Evolutionary conservation across 2,888 invertebrate genomes (phyloP), one percentile per base, ranked within the genome.

Genomic region (Brassicogethes aeneus): DNA sequence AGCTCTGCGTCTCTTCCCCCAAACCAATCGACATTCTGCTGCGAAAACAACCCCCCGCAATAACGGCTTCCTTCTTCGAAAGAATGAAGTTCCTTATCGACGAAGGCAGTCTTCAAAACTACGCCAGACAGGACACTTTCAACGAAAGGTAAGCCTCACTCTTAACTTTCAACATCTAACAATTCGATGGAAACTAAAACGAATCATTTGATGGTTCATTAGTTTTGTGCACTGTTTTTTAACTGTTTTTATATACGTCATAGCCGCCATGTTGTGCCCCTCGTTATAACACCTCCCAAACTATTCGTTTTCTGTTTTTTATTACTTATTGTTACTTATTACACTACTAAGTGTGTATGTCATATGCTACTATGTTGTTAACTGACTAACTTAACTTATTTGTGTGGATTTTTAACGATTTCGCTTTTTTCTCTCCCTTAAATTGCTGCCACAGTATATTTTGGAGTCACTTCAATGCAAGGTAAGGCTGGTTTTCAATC

Each of bases 401-500:
- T 23, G 7, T 7, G 23, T 23, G 10, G n/a, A n/a, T n/a, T n/a
- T 52, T 50, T 54, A 55, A 53, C 54, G 43, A 51, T 53, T 54
- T 51, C 52, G 51, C 49, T 55, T 62, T 60, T 8, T 7, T 13
- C 12, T 32, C 12, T 32, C 32, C 59, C 59, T 64, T 59, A 59
- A 65, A 79, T 76, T 80, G 84, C 84, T 83, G 83, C 84, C 84
- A 77, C 87, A 93, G 92, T 89, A 86, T 91, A 80, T 92, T 92
- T 85, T 92, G 92, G 93, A 92, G 90, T 82, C 89, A 92, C 87
- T 92, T 93, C 88, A 92, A 92, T 74, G 86, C 90, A 80, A 92
- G 93, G 93, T 93, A 92, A 92, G 91, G 80, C 69, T 64, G 43
- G 42, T 23, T 23, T 23, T n/a, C n/a, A n/a, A n/a, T n/a, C n/a